Evolutionary conservation across 2,888 invertebrate species (phyloP).

Genomic region (Sinopyrophorus schimmeli): DNA sequence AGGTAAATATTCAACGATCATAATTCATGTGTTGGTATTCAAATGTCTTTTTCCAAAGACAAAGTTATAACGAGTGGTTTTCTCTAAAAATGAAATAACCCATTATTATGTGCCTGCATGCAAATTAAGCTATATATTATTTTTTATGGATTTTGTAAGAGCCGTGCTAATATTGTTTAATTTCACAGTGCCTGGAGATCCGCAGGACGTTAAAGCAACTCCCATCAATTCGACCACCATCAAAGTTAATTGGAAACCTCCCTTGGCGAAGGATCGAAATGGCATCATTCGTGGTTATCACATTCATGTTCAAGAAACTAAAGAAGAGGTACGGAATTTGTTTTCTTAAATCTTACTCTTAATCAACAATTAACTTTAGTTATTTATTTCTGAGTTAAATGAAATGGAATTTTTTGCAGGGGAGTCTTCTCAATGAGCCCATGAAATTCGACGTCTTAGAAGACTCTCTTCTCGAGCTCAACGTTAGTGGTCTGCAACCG

Average conservation of each 20-base stretch:
- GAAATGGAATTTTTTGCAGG: slow-evolving; percentile 54
- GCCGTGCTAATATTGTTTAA: slow-evolving; percentile 22
- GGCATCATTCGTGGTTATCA: slow-evolving; percentile 97
- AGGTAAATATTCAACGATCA: slow-evolving; percentile 53
- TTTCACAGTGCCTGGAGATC: slow-evolving; percentile 94
- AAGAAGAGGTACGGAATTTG: slow-evolving; percentile 79
- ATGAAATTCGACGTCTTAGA: slow-evolving; percentile 85
- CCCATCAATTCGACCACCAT: slow-evolving; percentile 96
- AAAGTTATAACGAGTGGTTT: slow-evolving; percentile 39
- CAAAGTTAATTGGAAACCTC: slow-evolving; percentile 93
- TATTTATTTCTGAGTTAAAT: neutral
- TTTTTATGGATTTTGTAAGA: slow-evolving; percentile 22
- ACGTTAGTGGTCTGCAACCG: slow-evolving; percentile 89
- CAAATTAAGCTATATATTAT: slow-evolving; percentile 34
- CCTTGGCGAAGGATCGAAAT: slow-evolving; percentile 86
- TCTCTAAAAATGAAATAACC: slow-evolving; percentile 41
- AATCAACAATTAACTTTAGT: neutral
- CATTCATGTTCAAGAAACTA: slow-evolving; percentile 90
- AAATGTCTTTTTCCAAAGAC: slow-evolving; percentile 59
- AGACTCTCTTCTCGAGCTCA: slow-evolving; percentile 74
- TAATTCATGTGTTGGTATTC: slow-evolving; percentile 70
- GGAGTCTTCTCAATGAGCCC: slow-evolving; percentile 82
- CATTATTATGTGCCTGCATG: slow-evolving; percentile 54
- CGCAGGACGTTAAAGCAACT: slow-evolving; percentile 86
- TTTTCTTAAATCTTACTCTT: slow-evolving; percentile 3